Conservation (phyloP, 2,888 invertebrate genomes). For the Chrysotoxum bicinctum region DNA sequence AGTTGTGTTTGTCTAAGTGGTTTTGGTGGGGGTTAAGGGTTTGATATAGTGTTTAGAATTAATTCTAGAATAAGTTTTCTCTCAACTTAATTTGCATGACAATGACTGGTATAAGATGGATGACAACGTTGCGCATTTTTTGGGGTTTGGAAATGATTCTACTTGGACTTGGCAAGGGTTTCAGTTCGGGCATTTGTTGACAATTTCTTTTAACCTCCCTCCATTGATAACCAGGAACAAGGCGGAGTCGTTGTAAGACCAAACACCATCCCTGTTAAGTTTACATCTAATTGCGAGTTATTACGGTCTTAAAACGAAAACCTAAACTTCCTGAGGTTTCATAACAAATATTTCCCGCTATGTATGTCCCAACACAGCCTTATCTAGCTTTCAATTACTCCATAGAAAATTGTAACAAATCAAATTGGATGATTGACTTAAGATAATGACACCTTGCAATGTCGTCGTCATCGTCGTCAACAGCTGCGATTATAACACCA, state of each 20-base stretch:
- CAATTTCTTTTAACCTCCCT: too few species aligned
- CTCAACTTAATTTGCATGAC: too few species aligned
- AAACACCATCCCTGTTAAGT: too few species aligned
- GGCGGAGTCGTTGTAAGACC: too few species aligned
- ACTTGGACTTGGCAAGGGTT: too few species aligned
- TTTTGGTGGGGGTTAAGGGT: background rate
- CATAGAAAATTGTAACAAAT: conserved; percentile 28
- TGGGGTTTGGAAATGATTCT: too few species aligned
- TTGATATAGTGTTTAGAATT: background rate
- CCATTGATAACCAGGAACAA: too few species aligned
- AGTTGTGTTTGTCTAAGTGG: too few species aligned
- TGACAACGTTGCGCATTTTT: too few species aligned
- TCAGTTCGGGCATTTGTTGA: too few species aligned
- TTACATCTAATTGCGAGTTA: too few species aligned
- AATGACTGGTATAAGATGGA: too few species aligned
- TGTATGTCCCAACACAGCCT: background rate
- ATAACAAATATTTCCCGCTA: background rate
- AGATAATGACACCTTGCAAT: conserved; percentile 1
- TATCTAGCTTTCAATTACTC: conserved; percentile 19
- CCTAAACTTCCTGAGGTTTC: background rate
- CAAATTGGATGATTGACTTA: conserved; percentile 10
- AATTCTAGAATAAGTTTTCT: background rate
- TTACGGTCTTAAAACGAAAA: background rate
- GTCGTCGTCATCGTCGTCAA: background rate
- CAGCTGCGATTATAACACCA: conserved; percentile 16